Percentiles rank a stretch among this genome's conserved stretches.
Evolutionary conservation across 1,140 invertebrate species (phyloP).

Genomic region (Aphelenchoides avenae): DNA sequence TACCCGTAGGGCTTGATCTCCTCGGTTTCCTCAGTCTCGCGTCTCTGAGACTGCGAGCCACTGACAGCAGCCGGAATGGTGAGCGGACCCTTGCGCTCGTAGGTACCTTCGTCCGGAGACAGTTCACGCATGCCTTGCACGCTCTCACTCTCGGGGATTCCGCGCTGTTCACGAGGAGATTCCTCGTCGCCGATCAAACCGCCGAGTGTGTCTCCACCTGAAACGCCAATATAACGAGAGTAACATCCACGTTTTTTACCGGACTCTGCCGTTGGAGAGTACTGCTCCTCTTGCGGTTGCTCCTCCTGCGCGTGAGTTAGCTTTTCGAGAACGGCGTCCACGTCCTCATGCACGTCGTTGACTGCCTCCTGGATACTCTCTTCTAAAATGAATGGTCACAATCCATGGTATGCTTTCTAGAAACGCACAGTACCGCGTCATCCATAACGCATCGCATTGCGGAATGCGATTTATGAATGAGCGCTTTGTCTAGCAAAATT

Average conservation of each 20-base stretch:
- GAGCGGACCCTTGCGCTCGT: slow-evolving; percentile 12
- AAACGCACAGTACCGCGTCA: too few species aligned
- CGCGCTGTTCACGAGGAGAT: slow-evolving; percentile 1
- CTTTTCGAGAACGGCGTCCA: slow-evolving; percentile 3
- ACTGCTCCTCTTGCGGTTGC: slow-evolving; percentile 10
- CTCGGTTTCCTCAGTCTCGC: slow-evolving; percentile 14
- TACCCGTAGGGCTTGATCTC: too few species aligned
- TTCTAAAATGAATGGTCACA: slow-evolving; percentile 5
- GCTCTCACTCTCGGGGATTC: neutral
- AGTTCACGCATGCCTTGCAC: slow-evolving; percentile 11
- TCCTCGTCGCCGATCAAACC: neutral
- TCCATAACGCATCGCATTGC: too few species aligned
- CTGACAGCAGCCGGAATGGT: slow-evolving; percentile 8
- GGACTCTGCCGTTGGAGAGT: slow-evolving; percentile 14
- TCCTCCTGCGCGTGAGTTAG: slow-evolving; percentile 6
- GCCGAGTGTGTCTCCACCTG: too few species aligned
- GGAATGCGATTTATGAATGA: too few species aligned
- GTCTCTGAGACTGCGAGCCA: slow-evolving; percentile 4
- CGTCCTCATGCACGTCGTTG: slow-evolving; percentile 10
- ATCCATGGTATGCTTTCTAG: too few species aligned
- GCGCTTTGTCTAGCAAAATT: too few species aligned
- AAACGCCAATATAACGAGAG: too few species aligned
- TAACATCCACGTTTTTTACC: too few species aligned
- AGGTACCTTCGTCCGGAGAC: slow-evolving; percentile 14
- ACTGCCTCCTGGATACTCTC: slow-evolving; percentile 14